Percentiles rank a stretch among this genome's conserved stretches.
Conservation (phyloP, 2,113 vertebrate species). For the Osmerus eperlanus region DNA sequence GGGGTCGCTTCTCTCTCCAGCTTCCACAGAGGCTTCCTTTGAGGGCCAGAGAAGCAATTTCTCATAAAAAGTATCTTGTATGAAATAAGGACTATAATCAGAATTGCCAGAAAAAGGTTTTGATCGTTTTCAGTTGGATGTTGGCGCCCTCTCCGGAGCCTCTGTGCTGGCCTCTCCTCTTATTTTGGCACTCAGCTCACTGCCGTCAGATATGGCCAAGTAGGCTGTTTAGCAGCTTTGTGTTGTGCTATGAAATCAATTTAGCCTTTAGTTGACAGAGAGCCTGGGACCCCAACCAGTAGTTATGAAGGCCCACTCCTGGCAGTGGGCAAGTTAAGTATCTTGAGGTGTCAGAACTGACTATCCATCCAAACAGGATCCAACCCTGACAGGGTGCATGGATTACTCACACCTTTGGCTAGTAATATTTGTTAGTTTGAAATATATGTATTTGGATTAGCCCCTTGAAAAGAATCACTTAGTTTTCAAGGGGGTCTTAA, state of each 20-base stretch:
- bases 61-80: constrained; percentile 74
- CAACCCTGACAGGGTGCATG: constrained; percentile 40
- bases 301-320: constrained; percentile 14
- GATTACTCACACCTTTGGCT: constrained; percentile 34
- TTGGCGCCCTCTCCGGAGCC: constrained; percentile 5
- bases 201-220: constrained; percentile 45
- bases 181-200: constrained; percentile 21
- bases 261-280: constrained; percentile 47
- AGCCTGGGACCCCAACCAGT: constrained; percentile 31
- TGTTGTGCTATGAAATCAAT: constrained; percentile 59
- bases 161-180: background rate
- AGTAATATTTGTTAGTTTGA: too few relatives aligned
- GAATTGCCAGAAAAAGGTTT: constrained; percentile 61
- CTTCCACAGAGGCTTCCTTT: constrained; percentile 70
- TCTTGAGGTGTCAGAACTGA: constrained; percentile 39
- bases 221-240: constrained; percentile 53
- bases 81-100: constrained; percentile 71
- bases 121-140: constrained; percentile 69
- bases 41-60: constrained; percentile 88
- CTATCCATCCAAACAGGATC: constrained; percentile 19
- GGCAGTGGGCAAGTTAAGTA: constrained; percentile 39
- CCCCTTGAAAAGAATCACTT: too few relatives aligned
- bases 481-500: too few relatives aligned
- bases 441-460: too few relatives aligned
- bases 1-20: constrained; percentile 88